Percentiles rank a stretch among this genome's conserved stretches.
phyloP scores from a whole-genome alignment of 2,888 invertebrate genomes.

The Lumbricus terrestris region DNA sequence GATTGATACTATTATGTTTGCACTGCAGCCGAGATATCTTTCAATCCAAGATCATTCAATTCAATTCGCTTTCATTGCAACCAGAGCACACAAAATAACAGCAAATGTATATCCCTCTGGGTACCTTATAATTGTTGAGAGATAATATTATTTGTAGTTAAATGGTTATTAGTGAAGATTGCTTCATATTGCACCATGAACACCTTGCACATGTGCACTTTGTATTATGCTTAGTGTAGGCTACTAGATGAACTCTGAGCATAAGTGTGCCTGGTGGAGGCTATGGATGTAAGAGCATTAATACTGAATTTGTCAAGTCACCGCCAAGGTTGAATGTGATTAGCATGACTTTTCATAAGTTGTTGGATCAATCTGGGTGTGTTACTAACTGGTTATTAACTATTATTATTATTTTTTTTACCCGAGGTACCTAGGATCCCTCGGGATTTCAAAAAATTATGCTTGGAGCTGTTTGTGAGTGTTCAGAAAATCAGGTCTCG shows the following conservation, averaged over 20 bases:
- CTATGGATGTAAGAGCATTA: background rate
- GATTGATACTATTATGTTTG: background rate
- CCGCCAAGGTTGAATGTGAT: background rate
- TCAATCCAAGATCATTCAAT: no score
- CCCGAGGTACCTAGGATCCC: no score
- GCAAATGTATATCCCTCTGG: no score
- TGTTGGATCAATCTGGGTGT: background rate
- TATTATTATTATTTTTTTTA: no score
- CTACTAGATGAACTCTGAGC: background rate
- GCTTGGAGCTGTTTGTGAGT: no score
- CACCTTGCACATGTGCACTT: background rate
- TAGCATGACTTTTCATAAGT: background rate
- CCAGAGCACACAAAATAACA: no score
- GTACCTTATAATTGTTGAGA: background rate
- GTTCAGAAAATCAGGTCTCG: no score
- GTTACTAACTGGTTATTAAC: background rate
- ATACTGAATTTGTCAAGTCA: background rate
- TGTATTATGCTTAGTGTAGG: background rate
- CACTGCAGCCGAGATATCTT: no score
- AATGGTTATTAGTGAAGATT: background rate
- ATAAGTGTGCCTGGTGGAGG: background rate
- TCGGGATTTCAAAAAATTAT: no score
- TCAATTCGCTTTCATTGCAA: no score
- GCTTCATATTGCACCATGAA: background rate
- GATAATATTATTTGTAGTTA: background rate